Percentiles rank a stretch among this genome's conserved stretches.
phyloP scores from a whole-genome alignment of 2,888 invertebrate species.

The Lepetodrilus schrolli region DNA sequence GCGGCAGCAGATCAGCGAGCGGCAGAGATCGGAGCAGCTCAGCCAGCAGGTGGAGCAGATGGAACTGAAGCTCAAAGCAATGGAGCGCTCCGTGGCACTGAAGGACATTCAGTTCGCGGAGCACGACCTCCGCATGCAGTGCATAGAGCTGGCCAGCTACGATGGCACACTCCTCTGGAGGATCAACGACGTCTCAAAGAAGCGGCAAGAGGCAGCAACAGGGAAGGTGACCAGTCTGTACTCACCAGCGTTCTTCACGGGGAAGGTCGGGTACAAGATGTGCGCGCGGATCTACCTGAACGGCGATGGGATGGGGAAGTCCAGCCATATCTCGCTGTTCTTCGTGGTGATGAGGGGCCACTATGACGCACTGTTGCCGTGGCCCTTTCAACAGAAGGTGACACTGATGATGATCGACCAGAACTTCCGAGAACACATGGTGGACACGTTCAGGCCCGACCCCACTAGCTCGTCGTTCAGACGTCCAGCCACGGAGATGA shows the following conservation, averaged over 20 bases:
- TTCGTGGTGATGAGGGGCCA: slow-evolving; percentile 71
- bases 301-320: slow-evolving; percentile 73
- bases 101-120: slow-evolving; percentile 59
- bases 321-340: slow-evolving; percentile 72
- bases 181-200: slow-evolving; percentile 64
- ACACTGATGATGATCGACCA: slow-evolving; percentile 73
- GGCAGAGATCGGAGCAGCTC: background rate
- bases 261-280: slow-evolving; percentile 70
- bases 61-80: slow-evolving; percentile 44
- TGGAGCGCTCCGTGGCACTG: slow-evolving; percentile 50
- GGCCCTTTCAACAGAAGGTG: slow-evolving; percentile 72
- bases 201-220: slow-evolving; percentile 62
- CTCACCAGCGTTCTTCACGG: slow-evolving; percentile 71
- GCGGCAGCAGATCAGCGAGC: slow-evolving; percentile 7
- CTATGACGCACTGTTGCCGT: slow-evolving; percentile 68
- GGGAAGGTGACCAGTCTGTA: slow-evolving; percentile 67
- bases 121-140: slow-evolving; percentile 57
- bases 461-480: slow-evolving; percentile 71
- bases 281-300: slow-evolving; percentile 70
- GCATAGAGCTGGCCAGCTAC: slow-evolving; percentile 63
- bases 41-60: slow-evolving; percentile 29
- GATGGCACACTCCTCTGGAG: slow-evolving; percentile 73
- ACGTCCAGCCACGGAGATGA: slow-evolving; percentile 72
- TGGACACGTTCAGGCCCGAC: slow-evolving; percentile 74
- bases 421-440: slow-evolving; percentile 64